A percentile compares a stretch with the other conserved stretches of the same genome.
Evolutionary conservation across 2,113 vertebrate genomes (phyloP).

Genomic region (Arothron firmamentum): DNA sequence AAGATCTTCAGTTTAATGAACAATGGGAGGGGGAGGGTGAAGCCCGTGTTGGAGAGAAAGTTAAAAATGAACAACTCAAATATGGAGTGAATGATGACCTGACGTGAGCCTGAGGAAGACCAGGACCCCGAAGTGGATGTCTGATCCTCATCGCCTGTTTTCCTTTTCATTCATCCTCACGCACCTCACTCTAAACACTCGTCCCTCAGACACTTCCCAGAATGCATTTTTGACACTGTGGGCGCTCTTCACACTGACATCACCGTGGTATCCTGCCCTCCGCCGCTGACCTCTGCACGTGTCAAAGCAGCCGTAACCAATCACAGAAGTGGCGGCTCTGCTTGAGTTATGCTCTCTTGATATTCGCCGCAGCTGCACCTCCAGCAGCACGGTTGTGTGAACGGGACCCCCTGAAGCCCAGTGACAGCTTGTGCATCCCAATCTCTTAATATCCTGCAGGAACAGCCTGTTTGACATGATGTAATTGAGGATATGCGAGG

Average conservation of each 20-base stretch:
- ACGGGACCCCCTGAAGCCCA: background rate
- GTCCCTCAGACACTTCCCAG: background rate
- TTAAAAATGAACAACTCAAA: too few relatives aligned
- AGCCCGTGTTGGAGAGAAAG: background rate
- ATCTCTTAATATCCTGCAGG: background rate
- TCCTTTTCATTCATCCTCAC: too few relatives aligned
- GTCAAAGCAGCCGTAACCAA: constrained; percentile 9
- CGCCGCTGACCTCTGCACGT: background rate
- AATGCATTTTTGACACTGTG: background rate
- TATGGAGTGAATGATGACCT: too few relatives aligned
- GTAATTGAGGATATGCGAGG: too few relatives aligned
- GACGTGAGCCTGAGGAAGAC: background rate
- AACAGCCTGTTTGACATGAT: background rate
- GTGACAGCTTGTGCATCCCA: background rate
- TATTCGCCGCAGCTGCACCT: constrained; percentile 1
- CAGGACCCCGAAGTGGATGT: background rate
- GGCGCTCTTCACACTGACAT: background rate
- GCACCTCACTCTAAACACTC: too few relatives aligned
- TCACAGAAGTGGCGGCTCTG: background rate
- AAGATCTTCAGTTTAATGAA: constrained; percentile 1
- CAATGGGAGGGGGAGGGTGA: background rate
- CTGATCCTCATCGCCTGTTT: too few relatives aligned
- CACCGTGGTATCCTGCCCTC: background rate
- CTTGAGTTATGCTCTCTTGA: background rate
- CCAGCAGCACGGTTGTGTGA: background rate